Conservation (phyloP, 1,140 invertebrate species). For the Brachionus rubens region DNA sequence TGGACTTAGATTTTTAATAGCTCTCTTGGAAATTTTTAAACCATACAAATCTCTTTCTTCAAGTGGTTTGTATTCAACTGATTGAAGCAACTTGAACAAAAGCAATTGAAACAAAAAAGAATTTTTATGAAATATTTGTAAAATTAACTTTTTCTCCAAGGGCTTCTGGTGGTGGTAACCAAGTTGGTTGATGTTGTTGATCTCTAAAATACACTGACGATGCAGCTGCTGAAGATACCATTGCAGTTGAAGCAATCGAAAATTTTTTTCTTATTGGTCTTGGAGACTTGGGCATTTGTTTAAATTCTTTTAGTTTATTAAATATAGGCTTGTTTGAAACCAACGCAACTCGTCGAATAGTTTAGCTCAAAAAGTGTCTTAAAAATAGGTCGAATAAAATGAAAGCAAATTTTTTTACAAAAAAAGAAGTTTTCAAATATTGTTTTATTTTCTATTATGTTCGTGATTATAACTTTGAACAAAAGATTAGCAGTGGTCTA, state of each 20-base stretch:
- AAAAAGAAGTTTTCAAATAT: no score
- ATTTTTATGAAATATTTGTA: background rate
- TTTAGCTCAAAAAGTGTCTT: no score
- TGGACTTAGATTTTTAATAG: slow-evolving; percentile 39
- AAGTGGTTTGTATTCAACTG: slow-evolving; percentile 40
- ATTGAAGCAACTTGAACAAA: background rate
- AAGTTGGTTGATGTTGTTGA: background rate
- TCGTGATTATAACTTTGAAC: no score
- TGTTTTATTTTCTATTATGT: no score
- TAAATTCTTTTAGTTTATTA: no score
- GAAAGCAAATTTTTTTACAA: no score
- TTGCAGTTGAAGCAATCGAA: background rate
- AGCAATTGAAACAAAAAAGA: background rate
- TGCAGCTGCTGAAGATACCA: slow-evolving; percentile 4
- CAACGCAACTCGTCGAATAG: no score
- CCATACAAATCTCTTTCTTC: slow-evolving; percentile 42
- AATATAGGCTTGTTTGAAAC: no score
- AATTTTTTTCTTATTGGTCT: background rate
- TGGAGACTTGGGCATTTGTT: slow-evolving; percentile 7
- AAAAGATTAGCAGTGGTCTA: no score
- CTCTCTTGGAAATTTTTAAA: slow-evolving; percentile 33
- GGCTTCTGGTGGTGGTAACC: slow-evolving; percentile 12
- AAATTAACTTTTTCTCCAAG: slow-evolving; percentile 17
- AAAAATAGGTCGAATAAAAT: no score
- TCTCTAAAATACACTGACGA: slow-evolving; percentile 16